phyloP scores from a whole-genome alignment of 2,888 invertebrate genomes.

The Cantharis flavilabris region DNA sequence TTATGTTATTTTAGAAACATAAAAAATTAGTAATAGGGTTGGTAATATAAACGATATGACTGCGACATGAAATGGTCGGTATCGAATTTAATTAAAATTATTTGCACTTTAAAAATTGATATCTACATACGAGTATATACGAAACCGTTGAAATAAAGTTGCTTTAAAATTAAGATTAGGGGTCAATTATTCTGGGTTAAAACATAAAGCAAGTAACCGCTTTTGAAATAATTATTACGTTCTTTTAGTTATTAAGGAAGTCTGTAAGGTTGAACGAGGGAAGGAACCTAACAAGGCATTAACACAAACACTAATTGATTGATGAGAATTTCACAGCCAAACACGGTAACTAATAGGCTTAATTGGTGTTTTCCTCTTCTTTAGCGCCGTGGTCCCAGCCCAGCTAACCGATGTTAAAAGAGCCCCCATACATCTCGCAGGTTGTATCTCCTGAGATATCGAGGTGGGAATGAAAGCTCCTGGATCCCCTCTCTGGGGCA shows the following conservation, averaged over 20 bases:
- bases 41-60: neutral
- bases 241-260: slow-evolving; percentile 15
- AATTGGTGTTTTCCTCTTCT: slow-evolving; percentile 48
- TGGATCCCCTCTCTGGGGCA: slow-evolving; percentile 53
- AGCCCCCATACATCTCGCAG: slow-evolving; percentile 53
- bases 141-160: neutral
- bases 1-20: slow-evolving; percentile 19
- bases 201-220: neutral
- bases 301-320: slow-evolving; percentile 35
- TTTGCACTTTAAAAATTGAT: neutral
- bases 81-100: neutral
- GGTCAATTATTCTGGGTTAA: neutral
- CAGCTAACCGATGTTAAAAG: slow-evolving; percentile 54
- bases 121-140: neutral
- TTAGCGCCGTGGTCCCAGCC: slow-evolving; percentile 38
- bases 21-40: slow-evolving; percentile 25
- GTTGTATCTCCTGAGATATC: slow-evolving; percentile 49
- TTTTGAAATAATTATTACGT: neutral
- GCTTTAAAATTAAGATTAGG: neutral
- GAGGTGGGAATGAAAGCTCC: slow-evolving; percentile 52
- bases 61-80: neutral
- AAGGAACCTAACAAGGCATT: slow-evolving; percentile 27
- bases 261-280: slow-evolving; percentile 20
- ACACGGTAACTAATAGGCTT: slow-evolving; percentile 45
- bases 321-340: slow-evolving; percentile 35